These are phyloP conservation scores for Haliclystus octoradiatus DNA, from an alignment of 30 jellyfish, hydroid and myxozoan genomes.

Conservation along the genomic window DNA sequence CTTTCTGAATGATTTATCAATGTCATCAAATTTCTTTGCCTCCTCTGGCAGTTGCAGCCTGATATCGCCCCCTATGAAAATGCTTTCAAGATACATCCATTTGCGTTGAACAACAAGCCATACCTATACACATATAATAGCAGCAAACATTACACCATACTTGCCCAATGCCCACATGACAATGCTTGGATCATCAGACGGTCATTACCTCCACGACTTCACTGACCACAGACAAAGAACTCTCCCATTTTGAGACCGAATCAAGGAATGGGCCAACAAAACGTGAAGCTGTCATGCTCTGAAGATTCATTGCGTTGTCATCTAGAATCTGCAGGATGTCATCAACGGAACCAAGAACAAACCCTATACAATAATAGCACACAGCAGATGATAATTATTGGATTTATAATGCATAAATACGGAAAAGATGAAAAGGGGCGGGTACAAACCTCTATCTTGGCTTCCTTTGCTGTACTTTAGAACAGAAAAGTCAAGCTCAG, in stretches of 20 bases:
- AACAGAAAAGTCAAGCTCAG: conserved; percentile 57
- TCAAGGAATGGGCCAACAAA: conserved; percentile 94
- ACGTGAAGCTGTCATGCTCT: conserved; percentile 96
- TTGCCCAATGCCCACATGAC: too few relatives aligned
- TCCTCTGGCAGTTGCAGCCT: conserved; percentile 94
- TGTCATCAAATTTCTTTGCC: conserved; percentile 91
- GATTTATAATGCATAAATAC: not conserved
- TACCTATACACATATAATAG: too few relatives aligned
- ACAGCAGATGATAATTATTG: not conserved
- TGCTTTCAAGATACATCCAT: conserved; percentile 97
- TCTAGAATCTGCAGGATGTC: conserved; percentile 79
- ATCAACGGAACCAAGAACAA: conserved; percentile 85
- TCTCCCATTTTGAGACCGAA: conserved; percentile 90
- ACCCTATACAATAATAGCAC: conserved; percentile 33
- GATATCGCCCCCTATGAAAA: conserved; percentile 95
- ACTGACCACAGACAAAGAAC: conserved; percentile 82
- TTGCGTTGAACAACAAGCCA: conserved; percentile 97
- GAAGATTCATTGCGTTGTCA: conserved; percentile 92
- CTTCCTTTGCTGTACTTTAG: conserved; percentile 88
- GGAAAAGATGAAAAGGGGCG: not conserved
- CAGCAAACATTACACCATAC: too few relatives aligned
- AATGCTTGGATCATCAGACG: too few relatives aligned
- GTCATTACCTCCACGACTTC: conserved; percentile 89
- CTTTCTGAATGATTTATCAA: conserved; percentile 81
- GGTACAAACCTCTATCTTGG: conserved; percentile 83